phyloP scores from a whole-genome alignment of 2,888 invertebrate species.

The Mycalesis mineus region DNA sequence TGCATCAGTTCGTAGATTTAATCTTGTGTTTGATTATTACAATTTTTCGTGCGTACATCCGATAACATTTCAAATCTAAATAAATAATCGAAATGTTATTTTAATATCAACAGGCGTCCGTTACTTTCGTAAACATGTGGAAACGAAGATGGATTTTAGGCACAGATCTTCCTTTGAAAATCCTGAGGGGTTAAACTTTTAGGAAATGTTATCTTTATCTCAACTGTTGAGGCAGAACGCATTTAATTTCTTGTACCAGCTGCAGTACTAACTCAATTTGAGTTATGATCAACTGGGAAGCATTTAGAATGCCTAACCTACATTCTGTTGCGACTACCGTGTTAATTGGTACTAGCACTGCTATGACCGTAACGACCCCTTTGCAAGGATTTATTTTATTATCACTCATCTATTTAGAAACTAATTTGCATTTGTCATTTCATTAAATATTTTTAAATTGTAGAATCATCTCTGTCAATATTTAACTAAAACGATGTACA shows the following conservation, averaged over 20 bases:
- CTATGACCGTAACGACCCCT: conserved; percentile 27
- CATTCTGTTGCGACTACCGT: conserved; percentile 30
- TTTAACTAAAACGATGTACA: too few species aligned
- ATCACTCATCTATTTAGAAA: conserved; percentile 16
- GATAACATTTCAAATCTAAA: conserved; percentile 8
- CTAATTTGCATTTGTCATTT: background rate
- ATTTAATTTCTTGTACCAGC: conserved; percentile 16
- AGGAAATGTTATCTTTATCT: conserved; percentile 22
- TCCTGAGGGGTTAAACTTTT: conserved; percentile 28
- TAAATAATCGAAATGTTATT: conserved; percentile 27
- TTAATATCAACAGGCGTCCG: conserved; percentile 31
- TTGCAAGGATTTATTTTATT: conserved; percentile 25
- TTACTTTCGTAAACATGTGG: conserved; percentile 28
- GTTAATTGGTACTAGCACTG: conserved; percentile 28
- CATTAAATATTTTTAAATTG: background rate
- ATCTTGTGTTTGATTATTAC: background rate
- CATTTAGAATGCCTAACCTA: conserved; percentile 31
- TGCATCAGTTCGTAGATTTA: background rate
- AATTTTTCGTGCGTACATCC: background rate
- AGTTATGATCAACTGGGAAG: conserved; percentile 31
- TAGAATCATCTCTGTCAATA: background rate
- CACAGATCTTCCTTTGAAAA: conserved; percentile 23
- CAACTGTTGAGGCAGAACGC: conserved; percentile 20
- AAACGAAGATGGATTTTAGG: conserved; percentile 18
- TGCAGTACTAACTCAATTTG: conserved; percentile 23